Evolutionary conservation across 2,888 invertebrate genomes (phyloP).

Genomic region (Darwinula stevensoni): DNA sequence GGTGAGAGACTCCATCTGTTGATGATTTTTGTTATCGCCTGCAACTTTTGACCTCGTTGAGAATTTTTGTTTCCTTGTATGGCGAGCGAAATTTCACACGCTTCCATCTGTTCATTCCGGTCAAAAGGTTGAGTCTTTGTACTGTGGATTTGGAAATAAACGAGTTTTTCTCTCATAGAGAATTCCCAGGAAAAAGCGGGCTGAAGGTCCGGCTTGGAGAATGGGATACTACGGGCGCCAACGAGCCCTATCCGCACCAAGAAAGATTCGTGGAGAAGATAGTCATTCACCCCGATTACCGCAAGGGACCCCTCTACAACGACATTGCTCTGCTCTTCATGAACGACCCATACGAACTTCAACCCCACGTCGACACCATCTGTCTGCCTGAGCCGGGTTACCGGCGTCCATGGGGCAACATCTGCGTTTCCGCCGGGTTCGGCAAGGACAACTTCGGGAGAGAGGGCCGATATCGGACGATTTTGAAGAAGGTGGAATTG

Average conservation of each 20-base stretch:
- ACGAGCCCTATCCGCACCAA: constrained; percentile 35
- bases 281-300: constrained; percentile 11
- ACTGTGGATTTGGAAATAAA: too few relatives aligned
- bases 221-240: constrained; percentile 46
- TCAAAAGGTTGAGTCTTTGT: too few relatives aligned
- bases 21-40: too few relatives aligned
- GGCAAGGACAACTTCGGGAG: constrained; percentile 37
- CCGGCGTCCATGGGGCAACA: constrained; percentile 11
- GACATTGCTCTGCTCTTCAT: constrained; percentile 41
- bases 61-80: too few relatives aligned
- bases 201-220: constrained; percentile 38
- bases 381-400: constrained; percentile 25
- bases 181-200: too few relatives aligned
- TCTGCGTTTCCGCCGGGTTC: constrained; percentile 41
- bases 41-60: too few relatives aligned
- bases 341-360: constrained; percentile 24
- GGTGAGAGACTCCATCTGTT: too few relatives aligned
- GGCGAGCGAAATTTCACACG: too few relatives aligned
- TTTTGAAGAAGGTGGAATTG: constrained; percentile 11
- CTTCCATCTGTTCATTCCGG: too few relatives aligned
- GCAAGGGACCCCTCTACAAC: constrained; percentile 26
- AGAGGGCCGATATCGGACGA: background rate
- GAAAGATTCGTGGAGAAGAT: constrained; percentile 26
- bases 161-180: too few relatives aligned
- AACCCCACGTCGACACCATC: constrained; percentile 35